These are phyloP conservation scores for Bibio marci DNA, from an alignment of 2,888 invertebrate genomes.

Conservation along the genomic window DNA sequence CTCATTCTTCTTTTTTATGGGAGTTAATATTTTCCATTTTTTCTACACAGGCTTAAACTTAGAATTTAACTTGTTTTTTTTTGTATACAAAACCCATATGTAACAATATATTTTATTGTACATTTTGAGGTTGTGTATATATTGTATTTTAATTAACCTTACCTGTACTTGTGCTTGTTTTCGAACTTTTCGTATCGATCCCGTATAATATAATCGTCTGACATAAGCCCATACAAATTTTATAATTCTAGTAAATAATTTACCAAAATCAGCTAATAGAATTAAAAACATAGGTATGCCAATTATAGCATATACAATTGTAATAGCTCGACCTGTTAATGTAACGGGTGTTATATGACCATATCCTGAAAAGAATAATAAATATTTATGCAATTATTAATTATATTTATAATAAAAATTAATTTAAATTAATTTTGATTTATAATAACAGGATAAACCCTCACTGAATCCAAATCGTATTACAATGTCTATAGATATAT, in stretches of 20 bases:
- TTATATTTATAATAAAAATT: constrained; percentile 4
- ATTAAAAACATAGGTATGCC: constrained; percentile 94
- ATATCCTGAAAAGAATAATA: constrained; percentile 53
- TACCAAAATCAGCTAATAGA: constrained; percentile 86
- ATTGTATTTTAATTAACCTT: constrained; percentile 9
- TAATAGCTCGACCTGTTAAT: constrained; percentile 63
- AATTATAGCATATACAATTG: constrained; percentile 84
- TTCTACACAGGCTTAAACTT: too few relatives aligned
- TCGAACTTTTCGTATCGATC: constrained; percentile 62
- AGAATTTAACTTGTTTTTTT: too few relatives aligned
- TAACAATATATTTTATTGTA: too few relatives aligned
- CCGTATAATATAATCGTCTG: constrained; percentile 67
- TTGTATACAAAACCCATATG: too few relatives aligned
- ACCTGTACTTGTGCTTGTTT: constrained; percentile 61
- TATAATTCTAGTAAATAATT: constrained; percentile 75
- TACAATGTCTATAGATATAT: too few relatives aligned
- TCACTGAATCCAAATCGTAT: too few relatives aligned
- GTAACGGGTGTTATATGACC: constrained; percentile 92
- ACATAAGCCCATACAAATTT: constrained; percentile 84
- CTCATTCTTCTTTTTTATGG: too few relatives aligned
- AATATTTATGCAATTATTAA: constrained; percentile 1
- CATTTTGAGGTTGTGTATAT: too few relatives aligned
- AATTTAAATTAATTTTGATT: neutral
- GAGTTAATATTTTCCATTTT: too few relatives aligned
- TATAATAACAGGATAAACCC: too few relatives aligned